A percentile compares a stretch with the other conserved stretches of the same genome.
These are phyloP conservation scores for Hemichromis elongatus DNA, from an alignment of 2,113 vertebrate genomes.

Conservation along the genomic window DNA sequence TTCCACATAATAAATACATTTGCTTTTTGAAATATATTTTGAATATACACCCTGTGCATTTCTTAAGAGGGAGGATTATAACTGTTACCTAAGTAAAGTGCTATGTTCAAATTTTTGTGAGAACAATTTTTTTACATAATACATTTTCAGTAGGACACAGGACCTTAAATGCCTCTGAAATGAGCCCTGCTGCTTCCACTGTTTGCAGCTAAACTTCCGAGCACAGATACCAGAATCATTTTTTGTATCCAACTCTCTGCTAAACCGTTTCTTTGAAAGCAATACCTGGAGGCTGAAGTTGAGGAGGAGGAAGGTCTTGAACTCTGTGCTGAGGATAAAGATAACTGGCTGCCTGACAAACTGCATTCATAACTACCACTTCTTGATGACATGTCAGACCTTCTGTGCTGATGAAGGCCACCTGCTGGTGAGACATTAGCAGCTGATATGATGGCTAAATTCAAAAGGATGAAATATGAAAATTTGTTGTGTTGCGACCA, in stretches of 20 bases:
- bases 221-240: not conserved
- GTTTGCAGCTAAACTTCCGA: not conserved
- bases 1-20: not conserved
- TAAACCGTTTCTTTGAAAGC: not conserved
- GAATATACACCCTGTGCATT: not conserved
- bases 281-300: constrained; percentile 44
- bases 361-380: constrained; percentile 24
- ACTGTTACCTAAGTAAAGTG: not conserved
- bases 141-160: not conserved
- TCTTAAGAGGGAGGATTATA: not conserved
- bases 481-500: not conserved
- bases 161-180: not conserved
- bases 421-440: constrained; percentile 17
- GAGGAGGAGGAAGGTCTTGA: constrained; percentile 46
- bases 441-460: not conserved
- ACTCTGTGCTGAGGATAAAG: constrained; percentile 12
- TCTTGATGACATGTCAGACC: constrained; percentile 11
- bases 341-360: constrained; percentile 33
- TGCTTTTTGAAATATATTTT: not conserved
- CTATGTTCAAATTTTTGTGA: no score
- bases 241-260: not conserved
- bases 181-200: not conserved
- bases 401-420: not conserved
- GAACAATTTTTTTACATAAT: not conserved
- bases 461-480: not conserved